Base-by-base conservation (phyloP, 2,113 vertebrate genomes). In the Copsychus sechellarum region DNA sequence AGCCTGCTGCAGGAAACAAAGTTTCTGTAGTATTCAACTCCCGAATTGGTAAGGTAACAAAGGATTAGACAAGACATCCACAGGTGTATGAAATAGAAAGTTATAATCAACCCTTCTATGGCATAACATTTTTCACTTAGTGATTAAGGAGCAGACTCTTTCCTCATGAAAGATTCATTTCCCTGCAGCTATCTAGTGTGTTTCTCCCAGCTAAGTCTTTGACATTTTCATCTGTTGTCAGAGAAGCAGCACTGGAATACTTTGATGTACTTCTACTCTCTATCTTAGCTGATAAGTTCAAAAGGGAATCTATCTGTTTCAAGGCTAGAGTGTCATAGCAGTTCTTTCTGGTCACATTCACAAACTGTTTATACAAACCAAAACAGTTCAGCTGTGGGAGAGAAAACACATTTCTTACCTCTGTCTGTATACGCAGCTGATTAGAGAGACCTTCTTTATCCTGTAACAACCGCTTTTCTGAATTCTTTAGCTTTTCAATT, bases 361-460 rank as follows among this genome's bases (percentile, higher is more conserved):
- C 70, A 82, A 85, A 56, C n/a, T 48, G 20, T 23, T 56, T 72
- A 40, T 4, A 54, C 11, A 91, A 86, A 90, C 25, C 29, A 90
- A 74, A 95, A 65, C 58, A 66, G 31, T 62, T 78, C 60, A 81
- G 16, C 45, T 54, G 25, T 29, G 8, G 25, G 26, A 36, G 29
- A 56, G 33, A 81, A 81, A 81, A 62, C 7, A 38, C 3, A 54
- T 33, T 80, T 77, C 97, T 97, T 95, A 99, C 99, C 98, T 99
- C 99, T 42, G 99, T 99, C 97, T 99, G 99, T 53, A 99, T 95
- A 23, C 98, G 98, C 8, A 99, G 98, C 97, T 99, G 99, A 94
- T 99, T 99, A 28, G 96, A 98, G 51, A 99, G 99, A 17, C 99
- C 99, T 97, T 99, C 99, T 81, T 99, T 99, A 96, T 99, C 99